Conservation (phyloP, 2,797 vertebrate species). For the Bovichtus variegatus region DNA sequence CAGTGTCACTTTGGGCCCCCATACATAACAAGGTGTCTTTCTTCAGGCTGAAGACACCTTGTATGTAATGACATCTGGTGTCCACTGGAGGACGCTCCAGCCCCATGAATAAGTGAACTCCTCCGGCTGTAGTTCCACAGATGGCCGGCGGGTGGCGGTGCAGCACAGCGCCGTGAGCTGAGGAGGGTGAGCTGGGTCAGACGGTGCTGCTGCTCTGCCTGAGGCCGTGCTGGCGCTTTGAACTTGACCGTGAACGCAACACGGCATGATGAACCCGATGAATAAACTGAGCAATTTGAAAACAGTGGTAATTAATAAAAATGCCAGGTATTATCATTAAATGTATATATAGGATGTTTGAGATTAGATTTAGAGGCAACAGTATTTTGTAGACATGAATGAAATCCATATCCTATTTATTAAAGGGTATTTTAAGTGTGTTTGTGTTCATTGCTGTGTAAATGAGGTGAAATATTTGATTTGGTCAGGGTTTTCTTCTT, state of each 20-base stretch:
- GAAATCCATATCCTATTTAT: background rate
- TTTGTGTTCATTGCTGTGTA: background rate
- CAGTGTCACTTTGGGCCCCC: background rate
- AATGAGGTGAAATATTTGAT: background rate
- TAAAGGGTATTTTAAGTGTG: background rate
- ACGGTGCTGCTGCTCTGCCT: background rate
- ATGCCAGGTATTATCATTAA: background rate
- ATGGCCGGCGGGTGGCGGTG: slow-evolving; percentile 46
- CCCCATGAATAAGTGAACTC: background rate
- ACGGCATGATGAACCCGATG: background rate
- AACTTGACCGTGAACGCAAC: slow-evolving; percentile 81
- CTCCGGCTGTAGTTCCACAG: background rate
- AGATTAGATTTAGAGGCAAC: background rate
- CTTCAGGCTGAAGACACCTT: background rate
- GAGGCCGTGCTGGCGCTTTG: slow-evolving; percentile 57
- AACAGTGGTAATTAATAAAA: background rate
- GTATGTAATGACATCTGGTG: slow-evolving; percentile 6
- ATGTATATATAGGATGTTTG: background rate
- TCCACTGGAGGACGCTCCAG: slow-evolving; percentile 40
- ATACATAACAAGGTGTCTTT: background rate
- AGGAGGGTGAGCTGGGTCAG: slow-evolving; percentile 34
- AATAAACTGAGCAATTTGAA: background rate
- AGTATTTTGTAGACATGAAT: background rate
- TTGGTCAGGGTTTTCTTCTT: background rate
- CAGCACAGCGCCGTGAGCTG: background rate